Base-by-base conservation (phyloP, 1,140 invertebrate genomes). In the Drepana arcuata region DNA sequence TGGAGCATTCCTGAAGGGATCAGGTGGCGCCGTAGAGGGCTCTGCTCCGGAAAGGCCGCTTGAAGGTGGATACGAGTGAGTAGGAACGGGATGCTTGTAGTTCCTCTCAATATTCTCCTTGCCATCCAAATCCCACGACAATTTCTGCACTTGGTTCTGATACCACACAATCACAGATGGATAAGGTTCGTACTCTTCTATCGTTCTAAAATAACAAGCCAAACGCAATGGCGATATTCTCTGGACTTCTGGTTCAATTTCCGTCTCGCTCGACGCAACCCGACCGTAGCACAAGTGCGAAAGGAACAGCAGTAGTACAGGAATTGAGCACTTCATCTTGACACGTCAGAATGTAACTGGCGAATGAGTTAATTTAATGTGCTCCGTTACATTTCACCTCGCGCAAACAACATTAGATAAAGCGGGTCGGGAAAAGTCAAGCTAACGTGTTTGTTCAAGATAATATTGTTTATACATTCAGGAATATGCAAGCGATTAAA, bases 121-220 rank as follows among this genome's bases (percentile, higher is more conserved):
- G 5, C 45, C 49, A 2, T 27, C 21, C 4, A 25, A n/a, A 25
- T 44, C 26, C 57, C 57, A 60, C 7, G 57, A 52, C 2, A 60
- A 30, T 16, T 41, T 51, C 7, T 49, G 36, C 1, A 52, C 14
- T 28, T 56, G 23, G 6, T 35, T 28, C 14, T 39, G 34, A 48
- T 46, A 60, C 14, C 32, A 42, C 14, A 56, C 43, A 1, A 60
- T 28, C 9, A 60, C 48, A 9, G 57, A 60, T 2, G 57, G 57
- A 14, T 49, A 60, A 0, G 48, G 40, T 15, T 60, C 48, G 0
- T 29, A 40, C 7, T 15, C 30, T 23, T 45, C 24, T 11, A 60
- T 12, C 2, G 45, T 49, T 30, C 48, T 44, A 6, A 52, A 43
- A 3, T 25, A 35, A 23, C 57, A 60, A 6, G 32, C 7, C 10